phyloP scores from a whole-genome alignment of 2,797 vertebrate species.

The Lophius americanus region DNA sequence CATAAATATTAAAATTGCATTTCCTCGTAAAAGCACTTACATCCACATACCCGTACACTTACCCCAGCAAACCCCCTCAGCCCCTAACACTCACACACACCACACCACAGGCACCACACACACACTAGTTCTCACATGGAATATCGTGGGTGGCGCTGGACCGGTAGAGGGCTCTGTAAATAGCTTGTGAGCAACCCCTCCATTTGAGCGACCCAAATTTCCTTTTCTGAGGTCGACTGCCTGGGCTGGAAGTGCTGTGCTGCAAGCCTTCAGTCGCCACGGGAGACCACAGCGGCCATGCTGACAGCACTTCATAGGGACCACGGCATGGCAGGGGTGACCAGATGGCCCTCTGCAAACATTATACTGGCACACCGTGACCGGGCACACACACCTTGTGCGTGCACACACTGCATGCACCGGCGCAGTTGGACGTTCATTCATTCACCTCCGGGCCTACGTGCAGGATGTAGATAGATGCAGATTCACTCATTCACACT shows the following conservation, averaged over 20 bases:
- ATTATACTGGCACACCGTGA: conserved; percentile 47
- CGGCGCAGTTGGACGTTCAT: conserved; percentile 32
- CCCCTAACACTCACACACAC: conserved; percentile 42
- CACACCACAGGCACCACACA: conserved; percentile 72
- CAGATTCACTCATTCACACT: conserved; percentile 11
- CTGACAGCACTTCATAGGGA: conserved; percentile 84
- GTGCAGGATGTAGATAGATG: not conserved
- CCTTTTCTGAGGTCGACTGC: conserved; percentile 86
- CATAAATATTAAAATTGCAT: conserved; percentile 46
- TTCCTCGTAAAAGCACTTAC: conserved; percentile 62
- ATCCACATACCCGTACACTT: conserved; percentile 40
- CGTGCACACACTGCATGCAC: conserved; percentile 26
- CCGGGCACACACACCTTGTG: conserved; percentile 38
- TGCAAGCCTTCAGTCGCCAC: conserved; percentile 84
- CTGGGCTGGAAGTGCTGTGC: conserved; percentile 83
- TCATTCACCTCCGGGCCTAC: conserved; percentile 20
- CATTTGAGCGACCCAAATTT: conserved; percentile 85
- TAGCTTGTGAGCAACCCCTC: conserved; percentile 85
- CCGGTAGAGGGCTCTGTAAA: conserved; percentile 82
- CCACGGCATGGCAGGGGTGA: conserved; percentile 73
- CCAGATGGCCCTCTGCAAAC: conserved; percentile 77
- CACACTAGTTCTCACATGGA: conserved; percentile 80
- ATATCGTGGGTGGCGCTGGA: conserved; percentile 85
- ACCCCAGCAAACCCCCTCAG: conserved; percentile 10
- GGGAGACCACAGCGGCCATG: conserved; percentile 80